Evolutionary conservation across 2,888 invertebrate genomes (phyloP).

Genomic region (Parnassius glacialis): DNA sequence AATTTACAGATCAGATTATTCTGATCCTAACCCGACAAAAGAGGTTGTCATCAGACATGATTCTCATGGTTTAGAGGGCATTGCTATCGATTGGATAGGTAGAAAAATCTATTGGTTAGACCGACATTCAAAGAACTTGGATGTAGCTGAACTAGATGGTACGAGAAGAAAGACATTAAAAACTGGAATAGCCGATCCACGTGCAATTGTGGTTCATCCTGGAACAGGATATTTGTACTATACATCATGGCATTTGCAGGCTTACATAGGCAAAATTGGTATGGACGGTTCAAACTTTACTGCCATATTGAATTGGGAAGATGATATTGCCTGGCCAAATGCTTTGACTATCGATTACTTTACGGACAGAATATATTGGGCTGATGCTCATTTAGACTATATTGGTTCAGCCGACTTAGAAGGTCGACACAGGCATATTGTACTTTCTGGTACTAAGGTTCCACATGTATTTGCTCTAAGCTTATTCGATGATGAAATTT

Average conservation of each 20-base stretch:
- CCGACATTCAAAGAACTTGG: constrained; percentile 95
- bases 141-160: constrained; percentile 96
- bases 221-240: constrained; percentile 96
- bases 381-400: constrained; percentile 98
- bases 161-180: constrained; percentile 93
- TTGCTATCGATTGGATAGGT: constrained; percentile 98
- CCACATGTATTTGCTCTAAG: constrained; percentile 98
- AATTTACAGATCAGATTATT: constrained; percentile 88
- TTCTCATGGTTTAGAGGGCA: constrained; percentile 97
- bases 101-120: constrained; percentile 98
- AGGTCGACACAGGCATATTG: constrained; percentile 92
- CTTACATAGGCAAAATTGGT: constrained; percentile 97
- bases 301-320: constrained; percentile 93
- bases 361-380: constrained; percentile 97
- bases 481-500: constrained; percentile 95
- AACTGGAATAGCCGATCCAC: constrained; percentile 94
- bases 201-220: constrained; percentile 97
- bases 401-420: constrained; percentile 97
- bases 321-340: constrained; percentile 99
- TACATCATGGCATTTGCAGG: constrained; percentile 97
- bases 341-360: constrained; percentile 98
- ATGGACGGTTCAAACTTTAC: constrained; percentile 97
- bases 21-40: constrained; percentile 82
- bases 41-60: constrained; percentile 95
- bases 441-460: constrained; percentile 88